Evolutionary conservation across 2,797 vertebrate genomes (phyloP).

Genomic region (Rhabdomys pumilio): DNA sequence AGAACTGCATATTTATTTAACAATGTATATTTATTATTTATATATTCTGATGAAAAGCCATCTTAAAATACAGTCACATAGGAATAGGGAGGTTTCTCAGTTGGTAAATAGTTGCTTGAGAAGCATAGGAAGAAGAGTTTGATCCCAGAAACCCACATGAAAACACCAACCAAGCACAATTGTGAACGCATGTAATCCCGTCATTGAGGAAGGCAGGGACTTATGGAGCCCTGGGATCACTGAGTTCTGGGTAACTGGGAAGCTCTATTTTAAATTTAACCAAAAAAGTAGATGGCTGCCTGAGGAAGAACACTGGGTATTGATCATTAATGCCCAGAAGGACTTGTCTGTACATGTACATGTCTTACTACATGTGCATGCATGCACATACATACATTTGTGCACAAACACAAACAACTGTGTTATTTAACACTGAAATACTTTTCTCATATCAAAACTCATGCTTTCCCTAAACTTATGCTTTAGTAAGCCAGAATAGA

Average conservation of each 20-base stretch:
- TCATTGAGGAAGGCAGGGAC: neutral
- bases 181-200: neutral
- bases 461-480: neutral
- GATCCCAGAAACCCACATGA: neutral
- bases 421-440: neutral
- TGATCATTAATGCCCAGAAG: neutral
- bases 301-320: neutral
- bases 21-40: neutral
- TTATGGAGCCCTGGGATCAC: neutral
- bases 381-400: neutral
- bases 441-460: neutral
- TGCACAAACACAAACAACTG: neutral
- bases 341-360: neutral
- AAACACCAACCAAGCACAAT: neutral
- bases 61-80: neutral
- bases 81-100: neutral
- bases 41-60: neutral
- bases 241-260: neutral
- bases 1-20: neutral
- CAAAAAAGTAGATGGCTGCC: neutral
- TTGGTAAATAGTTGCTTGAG: neutral
- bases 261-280: neutral
- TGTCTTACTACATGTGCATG: neutral
- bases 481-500: neutral
- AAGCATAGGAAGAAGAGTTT: neutral